Conservation (phyloP, 35 echinoderm and acorn worm genomes). For the Anneissia japonica region DNA sequence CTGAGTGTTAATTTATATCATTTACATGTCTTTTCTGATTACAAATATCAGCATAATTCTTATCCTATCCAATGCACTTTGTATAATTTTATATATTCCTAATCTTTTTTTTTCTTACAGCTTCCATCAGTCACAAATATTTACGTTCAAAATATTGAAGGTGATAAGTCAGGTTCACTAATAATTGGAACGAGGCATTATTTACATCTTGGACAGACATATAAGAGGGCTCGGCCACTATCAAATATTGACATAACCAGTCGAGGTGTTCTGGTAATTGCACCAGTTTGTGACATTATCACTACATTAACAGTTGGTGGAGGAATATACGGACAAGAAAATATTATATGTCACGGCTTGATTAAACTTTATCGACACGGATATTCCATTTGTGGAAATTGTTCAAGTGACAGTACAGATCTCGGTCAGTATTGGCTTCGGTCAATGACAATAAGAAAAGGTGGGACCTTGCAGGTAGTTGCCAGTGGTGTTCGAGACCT, state of each 20-base stretch:
- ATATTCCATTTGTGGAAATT: conserved; percentile 65
- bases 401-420: conserved; percentile 43
- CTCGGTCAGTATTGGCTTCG: conserved; percentile 56
- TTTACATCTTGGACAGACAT: conserved; percentile 25
- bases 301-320: conserved; percentile 22
- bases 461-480: conserved; percentile 22
- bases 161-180: conserved; percentile 45
- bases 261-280: conserved; percentile 22
- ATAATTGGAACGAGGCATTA: background rate
- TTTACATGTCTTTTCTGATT: too few relatives aligned
- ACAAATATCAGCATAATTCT: too few relatives aligned
- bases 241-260: conserved; percentile 19
- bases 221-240: conserved; percentile 16
- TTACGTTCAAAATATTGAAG: conserved; percentile 15
- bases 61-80: too few relatives aligned
- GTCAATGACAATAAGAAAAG: conserved; percentile 13
- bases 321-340: conserved; percentile 56
- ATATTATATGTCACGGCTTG: conserved; percentile 12
- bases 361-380: conserved; percentile 36
- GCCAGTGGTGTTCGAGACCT: conserved; percentile 5
- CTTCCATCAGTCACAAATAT: background rate
- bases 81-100: too few relatives aligned
- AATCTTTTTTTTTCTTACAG: background rate
- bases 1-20: too few relatives aligned
- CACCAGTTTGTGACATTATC: conserved; percentile 20